Evolutionary conservation across 2,888 invertebrate species (phyloP), one percentile per base, ranked within the genome.

Genomic region (Micoletzkya japonica): DNA sequence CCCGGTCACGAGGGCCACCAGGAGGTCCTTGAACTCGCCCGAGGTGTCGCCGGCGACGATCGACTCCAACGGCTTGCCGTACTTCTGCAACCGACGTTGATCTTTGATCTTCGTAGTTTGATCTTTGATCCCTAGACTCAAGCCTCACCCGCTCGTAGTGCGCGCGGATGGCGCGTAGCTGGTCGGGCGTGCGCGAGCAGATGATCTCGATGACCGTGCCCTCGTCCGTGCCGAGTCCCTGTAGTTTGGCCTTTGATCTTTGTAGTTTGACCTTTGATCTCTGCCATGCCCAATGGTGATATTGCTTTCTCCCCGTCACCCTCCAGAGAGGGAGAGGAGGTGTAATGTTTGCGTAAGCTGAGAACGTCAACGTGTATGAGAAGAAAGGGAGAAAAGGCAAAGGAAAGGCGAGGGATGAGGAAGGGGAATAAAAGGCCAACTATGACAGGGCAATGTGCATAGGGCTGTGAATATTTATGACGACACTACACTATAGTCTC

Each of bases 141-240:
- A 39, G 44, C 30, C 24, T 26, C 36, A 68, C 68, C 68, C 39
- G 30, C 10, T 72, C 78, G 81, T 87, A 87, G 49, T 86, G 86
- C 72, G 86, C 85, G 69, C 85, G 86, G 60, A 86, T 79, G 24
- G 86, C 86, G 2, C 85, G 82, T 24, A 86, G 82, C 58, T 87
- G 86, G 24, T 90, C 89, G 87, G 95, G 95, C 73, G 91, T 91
- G 85, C 93, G 90, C 7, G 94, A 92, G 84, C 93, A 93, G 86
- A 95, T 89, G 67, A 94, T 91, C 87, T 95, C 95, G 72, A 95
- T 92, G 68, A 95, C 90, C 63, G 92, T 92, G 49, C 88, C 92
- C 86, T 92, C 92, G 74, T 91, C 90, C 0, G 92, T 92, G 63
- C 92, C 92, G 70, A 92, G 81, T 0, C 94, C 94, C 50, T 89